Evolutionary conservation across 2,888 invertebrate genomes (phyloP).

Genomic region (Zele albiditarsus): DNA sequence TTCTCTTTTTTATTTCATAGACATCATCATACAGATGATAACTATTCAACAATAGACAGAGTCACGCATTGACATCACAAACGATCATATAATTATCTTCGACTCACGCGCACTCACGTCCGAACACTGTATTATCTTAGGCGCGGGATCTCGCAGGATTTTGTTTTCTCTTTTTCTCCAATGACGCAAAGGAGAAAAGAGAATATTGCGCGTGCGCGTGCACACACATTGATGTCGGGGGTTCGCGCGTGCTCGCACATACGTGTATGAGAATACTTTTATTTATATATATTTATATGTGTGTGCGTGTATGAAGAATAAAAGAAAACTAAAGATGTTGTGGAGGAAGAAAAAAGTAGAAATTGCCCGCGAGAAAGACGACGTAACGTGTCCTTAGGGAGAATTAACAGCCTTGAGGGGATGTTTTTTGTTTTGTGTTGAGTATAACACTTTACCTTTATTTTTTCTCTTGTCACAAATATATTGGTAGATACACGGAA

Average conservation of each 20-base stretch:
- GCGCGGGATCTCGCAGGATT: constrained; percentile 39
- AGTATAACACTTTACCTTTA: constrained; percentile 33
- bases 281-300: not conserved
- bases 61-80: constrained; percentile 53
- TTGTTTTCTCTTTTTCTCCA: not conserved
- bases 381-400: constrained; percentile 33
- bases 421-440: constrained; percentile 33
- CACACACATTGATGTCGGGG: constrained; percentile 28
- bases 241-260: constrained; percentile 48
- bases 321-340: constrained; percentile 4
- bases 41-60: constrained; percentile 39
- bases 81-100: constrained; percentile 57
- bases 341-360: constrained; percentile 12
- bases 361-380: constrained; percentile 30
- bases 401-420: constrained; percentile 33
- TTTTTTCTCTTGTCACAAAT: constrained; percentile 5
- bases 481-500: constrained; percentile 1
- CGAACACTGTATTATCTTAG: constrained; percentile 52
- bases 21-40: not conserved
- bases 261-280: constrained; percentile 27
- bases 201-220: constrained; percentile 20
- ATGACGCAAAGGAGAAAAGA: constrained; percentile 15
- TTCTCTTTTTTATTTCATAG: not conserved
- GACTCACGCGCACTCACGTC: constrained; percentile 53
- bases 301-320: constrained; percentile 6